Evolutionary conservation across 2,888 invertebrate species (phyloP).

Genomic region (Hirtodrosophila duncani): DNA sequence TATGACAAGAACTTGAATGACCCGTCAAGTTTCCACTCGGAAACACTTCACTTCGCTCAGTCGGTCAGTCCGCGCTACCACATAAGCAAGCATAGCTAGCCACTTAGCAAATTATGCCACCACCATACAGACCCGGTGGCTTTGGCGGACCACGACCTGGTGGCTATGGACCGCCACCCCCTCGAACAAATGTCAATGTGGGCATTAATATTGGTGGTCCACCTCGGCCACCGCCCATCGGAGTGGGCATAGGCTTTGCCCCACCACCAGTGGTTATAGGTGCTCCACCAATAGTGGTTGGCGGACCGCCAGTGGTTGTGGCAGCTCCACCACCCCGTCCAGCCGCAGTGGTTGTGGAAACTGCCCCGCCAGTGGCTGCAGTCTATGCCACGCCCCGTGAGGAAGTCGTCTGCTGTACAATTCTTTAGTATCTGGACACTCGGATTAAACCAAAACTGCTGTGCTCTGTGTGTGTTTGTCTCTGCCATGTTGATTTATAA

Average conservation of each 20-base stretch:
- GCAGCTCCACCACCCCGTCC: conserved; percentile 35
- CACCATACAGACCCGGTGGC: conserved; percentile 35
- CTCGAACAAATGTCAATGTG: conserved; percentile 53
- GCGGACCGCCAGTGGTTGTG: conserved; percentile 36
- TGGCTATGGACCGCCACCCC: conserved; percentile 41
- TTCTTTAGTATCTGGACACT: conserved; percentile 42
- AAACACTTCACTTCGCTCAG: not conserved
- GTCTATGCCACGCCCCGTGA: conserved; percentile 54
- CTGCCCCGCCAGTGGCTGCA: conserved; percentile 34
- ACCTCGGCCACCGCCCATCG: conserved; percentile 49
- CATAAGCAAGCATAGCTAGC: conserved; percentile 2
- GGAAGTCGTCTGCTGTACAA: conserved; percentile 57
- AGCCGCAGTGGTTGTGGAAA: conserved; percentile 35
- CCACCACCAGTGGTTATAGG: conserved; percentile 54
- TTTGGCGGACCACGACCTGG: conserved; percentile 35
- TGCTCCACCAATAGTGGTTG: conserved; percentile 22
- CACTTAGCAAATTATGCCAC: conserved; percentile 39
- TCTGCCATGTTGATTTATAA: not conserved
- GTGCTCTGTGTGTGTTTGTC: not conserved
- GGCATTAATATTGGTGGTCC: conserved; percentile 55
- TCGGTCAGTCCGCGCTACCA: conserved; percentile 18
- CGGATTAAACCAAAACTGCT: not conserved
- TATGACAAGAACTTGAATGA: conserved; percentile 1
- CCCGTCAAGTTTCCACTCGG: not conserved
- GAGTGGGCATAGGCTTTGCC: conserved; percentile 51